Base-by-base conservation (phyloP, 2,113 vertebrate genomes). In the Lepus timidus region DNA sequence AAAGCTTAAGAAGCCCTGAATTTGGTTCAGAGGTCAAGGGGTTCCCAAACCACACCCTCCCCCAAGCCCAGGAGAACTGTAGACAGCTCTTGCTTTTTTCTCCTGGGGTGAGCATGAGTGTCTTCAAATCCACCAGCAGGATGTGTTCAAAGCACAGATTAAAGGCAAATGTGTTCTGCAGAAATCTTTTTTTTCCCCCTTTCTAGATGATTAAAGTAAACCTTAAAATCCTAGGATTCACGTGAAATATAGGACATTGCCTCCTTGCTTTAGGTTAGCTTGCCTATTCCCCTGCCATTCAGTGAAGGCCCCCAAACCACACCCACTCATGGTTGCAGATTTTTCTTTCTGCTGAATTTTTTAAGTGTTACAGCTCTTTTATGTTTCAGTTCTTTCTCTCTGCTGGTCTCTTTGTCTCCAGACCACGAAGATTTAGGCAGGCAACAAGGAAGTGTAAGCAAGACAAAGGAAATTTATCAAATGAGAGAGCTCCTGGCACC, bases 171-270 rank as follows among this genome's bases (percentile, higher is more conserved):
- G 82, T n/a, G 78, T 80, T 86, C 31, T 29, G 4, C 0, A 79
- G 51, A 29, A 74, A 31, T 58, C 27, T 5, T 22, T 64, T 25
- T 67, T 52, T 52, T 78, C 67, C 73, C 73, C 83, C 85, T 68
- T 89, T 89, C 52, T 65, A 51, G 17, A 19, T 64, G 67, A 39
- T 74, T 83, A 55, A 81, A 88, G 36, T 17, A 94, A 96, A 39
- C 3, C 11, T 80, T 70, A 70, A 65, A 64, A 49, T 19, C 29
- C 23, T 11, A 31, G 73, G 58, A 92, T 9, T 10, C 31, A 75
- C n/a, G 17, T 44, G 31, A 14, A 62, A 49, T 6, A 20, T 1
- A n/a, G 8, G 78, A 55, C 25, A 6, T 27, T 49, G 12, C 13
- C 65, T 33, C 27, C 58, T 90, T 58, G 74, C 64, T 67, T 52